Evolutionary conservation across 2,888 invertebrate species (phyloP).

Genomic region (Pyrochroa serraticornis): DNA sequence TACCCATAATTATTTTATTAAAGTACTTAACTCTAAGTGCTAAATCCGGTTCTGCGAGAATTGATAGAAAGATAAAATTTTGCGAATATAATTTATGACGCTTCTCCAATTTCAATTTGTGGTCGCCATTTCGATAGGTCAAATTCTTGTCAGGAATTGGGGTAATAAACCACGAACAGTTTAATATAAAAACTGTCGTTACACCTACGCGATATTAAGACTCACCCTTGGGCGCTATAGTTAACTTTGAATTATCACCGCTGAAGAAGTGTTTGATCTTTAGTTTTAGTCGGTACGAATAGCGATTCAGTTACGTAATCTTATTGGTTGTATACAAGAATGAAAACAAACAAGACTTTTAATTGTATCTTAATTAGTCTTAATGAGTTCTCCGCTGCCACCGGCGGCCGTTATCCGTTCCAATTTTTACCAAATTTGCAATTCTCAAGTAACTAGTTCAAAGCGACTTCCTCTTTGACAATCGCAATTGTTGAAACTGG

Average conservation of each 20-base stretch:
- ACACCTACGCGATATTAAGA: slow-evolving; percentile 1
- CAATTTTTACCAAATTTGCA: slow-evolving; percentile 1
- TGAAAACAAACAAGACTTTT: slow-evolving; percentile 17
- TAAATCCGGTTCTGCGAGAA: not conserved
- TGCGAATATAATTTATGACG: no score
- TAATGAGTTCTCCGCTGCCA: slow-evolving; percentile 3
- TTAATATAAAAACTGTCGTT: not conserved
- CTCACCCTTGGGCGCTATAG: not conserved
- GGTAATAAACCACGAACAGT: not conserved
- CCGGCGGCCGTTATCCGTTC: not conserved
- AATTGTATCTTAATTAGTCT: slow-evolving; percentile 27
- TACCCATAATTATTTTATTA: no score
- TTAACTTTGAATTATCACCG: not conserved
- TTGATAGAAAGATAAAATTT: no score
- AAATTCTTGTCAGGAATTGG: not conserved
- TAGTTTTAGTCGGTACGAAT: not conserved
- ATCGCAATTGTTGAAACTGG: no score
- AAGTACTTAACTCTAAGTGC: no score
- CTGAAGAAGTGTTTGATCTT: not conserved
- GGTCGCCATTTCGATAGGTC: not conserved
- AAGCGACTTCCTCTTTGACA: not conserved
- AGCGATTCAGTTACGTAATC: slow-evolving; percentile 6
- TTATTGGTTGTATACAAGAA: not conserved
- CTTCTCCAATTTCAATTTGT: not conserved
- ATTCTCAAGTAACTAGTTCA: slow-evolving; percentile 4